Evolutionary conservation across 2,113 vertebrate genomes (phyloP), one percentile per base, ranked within the genome.

Genomic region (Morone chrysops): DNA sequence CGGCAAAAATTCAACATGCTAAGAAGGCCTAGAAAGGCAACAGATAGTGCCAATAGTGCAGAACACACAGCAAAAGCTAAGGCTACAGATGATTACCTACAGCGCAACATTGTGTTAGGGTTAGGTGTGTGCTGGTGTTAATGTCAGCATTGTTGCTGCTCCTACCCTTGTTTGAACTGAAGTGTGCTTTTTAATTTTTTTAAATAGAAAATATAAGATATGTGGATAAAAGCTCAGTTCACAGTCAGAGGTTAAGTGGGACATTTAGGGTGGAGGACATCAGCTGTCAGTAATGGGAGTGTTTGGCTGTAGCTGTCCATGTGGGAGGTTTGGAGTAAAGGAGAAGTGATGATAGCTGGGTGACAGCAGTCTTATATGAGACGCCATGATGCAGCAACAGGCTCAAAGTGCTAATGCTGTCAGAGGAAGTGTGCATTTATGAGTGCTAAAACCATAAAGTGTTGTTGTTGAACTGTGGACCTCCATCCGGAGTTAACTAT

Each of bases 301-400:
- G 61, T 54, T 6, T 13, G 36, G 22, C 22, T 40, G 41, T 5
- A 17, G 63, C 2, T 68, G 62, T 67, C 43, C 31, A 60, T 43
- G 79, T 81, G 62, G 79, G 70, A 59, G 70, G 43, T 60, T 66
- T 40, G 31, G 14, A 50, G 51, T 10, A 11, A 17, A 75, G 17
- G 45, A 51, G 57, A 54, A 20, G 70, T 50, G 78, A 65, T n/a
- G 61, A 73, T 14, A 50, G 61, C 51, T 4, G 61, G 65, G 61
- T 57, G 70, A 74, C 43, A 65, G 61, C 50, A 57, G 59, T 47
- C 17, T 25, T 20, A n/a, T 45, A 22, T 40, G 53, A 68, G 18
- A 57, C 7, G 74, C 22, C 63, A 16, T 2, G 22, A 47, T 16
- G 48, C 51, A 4, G 14, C 60, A 38, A 20, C 54, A n/a, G n/a